A percentile compares a stretch with the other conserved stretches of the same genome.
Evolutionary conservation across 2,797 vertebrate species (phyloP).

Genomic region (Galago senegalensis): DNA sequence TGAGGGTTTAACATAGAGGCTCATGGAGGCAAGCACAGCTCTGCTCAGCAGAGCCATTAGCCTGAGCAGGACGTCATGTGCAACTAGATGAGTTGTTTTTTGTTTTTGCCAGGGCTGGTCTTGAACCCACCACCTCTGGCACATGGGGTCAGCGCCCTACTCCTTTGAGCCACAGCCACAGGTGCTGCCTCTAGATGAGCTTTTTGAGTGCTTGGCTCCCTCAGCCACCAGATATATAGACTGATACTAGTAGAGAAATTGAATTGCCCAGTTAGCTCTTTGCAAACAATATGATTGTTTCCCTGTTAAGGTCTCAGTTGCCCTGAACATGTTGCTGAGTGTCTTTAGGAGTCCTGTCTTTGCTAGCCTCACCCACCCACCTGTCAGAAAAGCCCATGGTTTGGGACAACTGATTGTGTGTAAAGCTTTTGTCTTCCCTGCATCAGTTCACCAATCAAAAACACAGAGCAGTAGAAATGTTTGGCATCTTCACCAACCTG

Average conservation of each 20-base stretch:
- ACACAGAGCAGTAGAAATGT: neutral
- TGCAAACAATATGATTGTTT: neutral
- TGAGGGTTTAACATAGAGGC: neutral
- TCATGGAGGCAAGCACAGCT: neutral
- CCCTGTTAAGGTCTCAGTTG: neutral
- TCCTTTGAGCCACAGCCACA: too few species aligned
- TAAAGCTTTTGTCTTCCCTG: neutral
- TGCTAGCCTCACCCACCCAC: neutral
- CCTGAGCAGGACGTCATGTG: neutral
- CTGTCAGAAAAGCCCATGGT: neutral
- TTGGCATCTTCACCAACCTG: slow-evolving; percentile 72
- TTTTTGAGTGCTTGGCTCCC: neutral
- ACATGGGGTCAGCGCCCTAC: too few species aligned
- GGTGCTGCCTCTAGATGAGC: too few species aligned
- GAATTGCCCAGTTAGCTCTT: neutral
- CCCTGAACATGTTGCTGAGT: neutral
- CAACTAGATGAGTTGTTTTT: neutral
- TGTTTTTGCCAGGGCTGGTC: too few species aligned
- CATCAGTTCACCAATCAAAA: slow-evolving; percentile 17
- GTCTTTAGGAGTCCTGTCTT: neutral
- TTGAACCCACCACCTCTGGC: too few species aligned
- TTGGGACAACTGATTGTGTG: neutral
- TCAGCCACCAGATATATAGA: neutral
- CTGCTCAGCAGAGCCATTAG: neutral
- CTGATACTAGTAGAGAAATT: neutral